Percentiles rank a stretch among this genome's conserved stretches.
Evolutionary conservation across 2,797 vertebrate species (phyloP).

Genomic region (Vipera ursinii): DNA sequence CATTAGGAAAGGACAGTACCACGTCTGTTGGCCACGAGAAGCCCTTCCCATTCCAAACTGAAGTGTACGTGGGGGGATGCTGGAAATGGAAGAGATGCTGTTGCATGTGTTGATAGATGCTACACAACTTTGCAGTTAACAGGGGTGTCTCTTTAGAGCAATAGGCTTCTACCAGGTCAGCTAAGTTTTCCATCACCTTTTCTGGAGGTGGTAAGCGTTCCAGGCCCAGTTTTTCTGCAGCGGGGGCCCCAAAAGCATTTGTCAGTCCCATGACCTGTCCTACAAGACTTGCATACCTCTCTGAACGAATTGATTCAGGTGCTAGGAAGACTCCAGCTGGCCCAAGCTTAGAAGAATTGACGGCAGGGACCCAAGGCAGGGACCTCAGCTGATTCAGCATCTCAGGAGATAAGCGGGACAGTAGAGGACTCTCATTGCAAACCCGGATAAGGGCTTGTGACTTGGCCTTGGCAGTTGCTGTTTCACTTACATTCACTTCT

Average conservation of each 20-base stretch:
- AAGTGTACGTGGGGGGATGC: conserved; percentile 26
- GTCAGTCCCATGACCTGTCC: conserved; percentile 79
- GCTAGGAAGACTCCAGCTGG: conserved; percentile 50
- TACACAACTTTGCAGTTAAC: conserved; percentile 61
- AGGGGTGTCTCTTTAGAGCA: background rate
- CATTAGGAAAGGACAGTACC: conserved; percentile 73
- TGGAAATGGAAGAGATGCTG: conserved; percentile 67
- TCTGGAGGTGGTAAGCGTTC: conserved; percentile 68
- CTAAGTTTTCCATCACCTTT: conserved; percentile 78
- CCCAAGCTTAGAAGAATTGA: conserved; percentile 4
- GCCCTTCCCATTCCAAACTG: conserved; percentile 75
- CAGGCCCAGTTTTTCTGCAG: conserved; percentile 71
- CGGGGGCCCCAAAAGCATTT: conserved; percentile 59
- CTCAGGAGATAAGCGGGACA: conserved; percentile 65
- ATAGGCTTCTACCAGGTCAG: background rate
- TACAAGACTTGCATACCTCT: conserved; percentile 69
- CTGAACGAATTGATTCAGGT: conserved; percentile 69
- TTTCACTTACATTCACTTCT: conserved; percentile 52
- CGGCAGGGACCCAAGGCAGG: conserved; percentile 74
- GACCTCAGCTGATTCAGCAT: conserved; percentile 63
- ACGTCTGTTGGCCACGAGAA: conserved; percentile 74
- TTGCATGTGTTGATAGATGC: conserved; percentile 80
- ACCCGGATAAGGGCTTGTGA: conserved; percentile 71
- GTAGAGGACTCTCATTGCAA: conserved; percentile 69
- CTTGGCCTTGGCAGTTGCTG: conserved; percentile 40